phyloP scores from a whole-genome alignment of 2,113 vertebrate species.

The Acanthisitta chloris region DNA sequence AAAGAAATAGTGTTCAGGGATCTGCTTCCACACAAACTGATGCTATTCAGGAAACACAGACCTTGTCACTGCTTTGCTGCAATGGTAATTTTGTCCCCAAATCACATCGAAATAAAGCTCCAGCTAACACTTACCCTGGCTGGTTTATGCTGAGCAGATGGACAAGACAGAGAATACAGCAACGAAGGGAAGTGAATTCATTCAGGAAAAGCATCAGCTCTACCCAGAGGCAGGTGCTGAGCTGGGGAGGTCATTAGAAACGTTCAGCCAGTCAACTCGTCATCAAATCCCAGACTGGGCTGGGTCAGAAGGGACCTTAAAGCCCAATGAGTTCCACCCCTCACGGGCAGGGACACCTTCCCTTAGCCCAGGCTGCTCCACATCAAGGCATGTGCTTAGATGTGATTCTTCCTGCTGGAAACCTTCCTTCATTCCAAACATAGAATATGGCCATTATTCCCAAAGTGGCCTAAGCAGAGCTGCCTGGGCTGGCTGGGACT shows the following conservation, averaged over 20 bases:
- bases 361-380: background rate
- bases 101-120: background rate
- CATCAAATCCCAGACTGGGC: background rate
- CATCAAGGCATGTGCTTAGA: accelerated
- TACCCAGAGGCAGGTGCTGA: background rate
- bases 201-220: background rate
- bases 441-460: too few relatives aligned
- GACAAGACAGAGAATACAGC: background rate
- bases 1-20: background rate
- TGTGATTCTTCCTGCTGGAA: background rate
- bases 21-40: background rate
- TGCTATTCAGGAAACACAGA: background rate
- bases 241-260: background rate
- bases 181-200: background rate
- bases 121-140: background rate
- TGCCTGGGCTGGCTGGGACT: background rate
- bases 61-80: background rate
- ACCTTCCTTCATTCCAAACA: background rate
- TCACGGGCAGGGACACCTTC: background rate
- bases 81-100: background rate
- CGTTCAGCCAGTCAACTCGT: background rate
- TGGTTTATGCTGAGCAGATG: background rate
- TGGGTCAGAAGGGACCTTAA: background rate
- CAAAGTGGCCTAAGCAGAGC: background rate
- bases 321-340: background rate